Evolutionary conservation across 2,797 vertebrate species (phyloP).

Genomic region (Acanthurus tractus): DNA sequence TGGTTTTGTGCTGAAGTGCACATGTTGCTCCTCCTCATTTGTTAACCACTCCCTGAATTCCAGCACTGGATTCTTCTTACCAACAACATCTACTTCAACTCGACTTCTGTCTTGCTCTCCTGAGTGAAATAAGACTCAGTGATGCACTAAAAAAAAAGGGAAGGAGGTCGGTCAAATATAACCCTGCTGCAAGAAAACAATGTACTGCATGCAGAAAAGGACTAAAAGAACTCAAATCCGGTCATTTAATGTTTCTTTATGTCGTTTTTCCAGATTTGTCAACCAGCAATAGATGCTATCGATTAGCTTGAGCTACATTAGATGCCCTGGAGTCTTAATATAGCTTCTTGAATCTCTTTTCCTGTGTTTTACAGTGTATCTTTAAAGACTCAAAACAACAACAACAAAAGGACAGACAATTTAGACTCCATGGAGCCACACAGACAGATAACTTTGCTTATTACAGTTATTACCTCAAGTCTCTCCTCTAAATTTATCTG

Average conservation of each 20-base stretch:
- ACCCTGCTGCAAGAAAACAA: neutral
- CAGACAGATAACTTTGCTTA: neutral
- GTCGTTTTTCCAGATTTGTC: neutral
- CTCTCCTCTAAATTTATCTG: neutral
- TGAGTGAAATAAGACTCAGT: slow-evolving; percentile 7
- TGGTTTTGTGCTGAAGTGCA: slow-evolving; percentile 27
- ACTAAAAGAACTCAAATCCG: no score
- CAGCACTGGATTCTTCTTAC: slow-evolving; percentile 13
- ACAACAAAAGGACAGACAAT: neutral
- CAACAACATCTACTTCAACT: slow-evolving; percentile 26
- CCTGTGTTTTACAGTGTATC: neutral
- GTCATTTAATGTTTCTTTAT: neutral
- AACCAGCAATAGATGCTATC: neutral
- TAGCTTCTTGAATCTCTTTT: neutral
- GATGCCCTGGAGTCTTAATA: neutral
- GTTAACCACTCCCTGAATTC: slow-evolving; percentile 67
- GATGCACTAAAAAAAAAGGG: neutral
- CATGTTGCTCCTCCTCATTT: slow-evolving; percentile 65
- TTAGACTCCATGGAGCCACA: neutral
- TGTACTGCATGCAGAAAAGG: neutral
- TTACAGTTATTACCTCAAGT: neutral
- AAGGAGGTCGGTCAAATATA: neutral
- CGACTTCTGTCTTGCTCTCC: neutral
- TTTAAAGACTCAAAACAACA: neutral
- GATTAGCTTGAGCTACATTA: neutral